These are phyloP conservation scores for Delphinus delphis DNA, from an alignment of 2,113 vertebrate species.

Conservation along the genomic window DNA sequence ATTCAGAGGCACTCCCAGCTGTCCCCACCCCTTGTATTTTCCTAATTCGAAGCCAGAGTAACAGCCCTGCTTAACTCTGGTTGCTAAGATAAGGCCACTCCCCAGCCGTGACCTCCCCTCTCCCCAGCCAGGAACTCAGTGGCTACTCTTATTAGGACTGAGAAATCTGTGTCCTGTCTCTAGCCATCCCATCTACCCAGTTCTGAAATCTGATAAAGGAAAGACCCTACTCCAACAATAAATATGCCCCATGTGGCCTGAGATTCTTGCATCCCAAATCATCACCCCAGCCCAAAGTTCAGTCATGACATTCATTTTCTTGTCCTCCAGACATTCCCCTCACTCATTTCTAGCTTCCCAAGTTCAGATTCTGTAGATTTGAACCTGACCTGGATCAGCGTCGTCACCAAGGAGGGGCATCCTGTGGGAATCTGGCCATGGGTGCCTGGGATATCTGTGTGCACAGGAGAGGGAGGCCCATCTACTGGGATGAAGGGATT, in stretches of 20 bases:
- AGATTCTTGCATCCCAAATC: background rate
- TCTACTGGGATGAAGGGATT: too few relatives aligned
- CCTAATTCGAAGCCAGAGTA: slow-evolving; percentile 31
- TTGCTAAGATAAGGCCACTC: background rate
- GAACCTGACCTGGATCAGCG: background rate
- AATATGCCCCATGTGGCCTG: background rate
- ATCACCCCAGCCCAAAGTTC: background rate
- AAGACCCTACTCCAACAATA: background rate
- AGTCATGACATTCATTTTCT: background rate
- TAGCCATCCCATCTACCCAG: background rate
- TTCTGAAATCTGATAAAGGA: background rate
- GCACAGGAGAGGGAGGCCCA: rapidly evolving
- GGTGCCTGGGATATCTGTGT: background rate
- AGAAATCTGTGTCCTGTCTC: background rate
- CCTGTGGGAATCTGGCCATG: background rate
- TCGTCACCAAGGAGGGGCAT: background rate
- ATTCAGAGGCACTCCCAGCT: slow-evolving; percentile 1
- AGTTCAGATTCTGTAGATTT: background rate
- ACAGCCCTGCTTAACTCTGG: background rate
- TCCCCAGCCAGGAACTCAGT: background rate
- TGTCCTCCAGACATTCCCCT: background rate
- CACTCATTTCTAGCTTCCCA: background rate
- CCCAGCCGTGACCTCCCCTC: background rate
- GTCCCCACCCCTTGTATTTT: slow-evolving; percentile 12
- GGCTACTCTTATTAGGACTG: background rate